Evolutionary conservation across 2,113 vertebrate species (phyloP), one percentile per base, ranked within the genome.

Genomic region (Otus sunia): DNA sequence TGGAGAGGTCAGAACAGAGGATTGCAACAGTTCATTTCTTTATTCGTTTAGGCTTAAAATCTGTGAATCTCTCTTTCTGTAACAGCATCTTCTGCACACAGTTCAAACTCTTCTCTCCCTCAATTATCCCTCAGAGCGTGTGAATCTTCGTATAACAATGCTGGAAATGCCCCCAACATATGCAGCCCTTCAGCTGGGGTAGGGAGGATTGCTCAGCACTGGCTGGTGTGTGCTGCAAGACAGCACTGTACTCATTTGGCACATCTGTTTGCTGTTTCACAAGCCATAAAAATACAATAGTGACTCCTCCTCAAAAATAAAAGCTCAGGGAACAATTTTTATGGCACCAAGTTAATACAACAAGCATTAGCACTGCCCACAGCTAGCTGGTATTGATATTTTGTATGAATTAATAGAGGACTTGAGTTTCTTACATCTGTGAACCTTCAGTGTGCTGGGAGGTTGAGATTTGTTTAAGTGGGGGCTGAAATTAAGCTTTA

Each of bases 261-360:
- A 76, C 53, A 72, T 71, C 52, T 47, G 36, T 67, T 83, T 55
- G n/a, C 34, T 73, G 30, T 69, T 83, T 80, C 39, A 45, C 55
- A 68, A 47, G 30, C 19, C 68, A 26, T 39, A 64, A 89, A 63
- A 90, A 64, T 11, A 37, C n/a, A 79, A 7, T 27, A 3, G 25
- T 47, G 15, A 73, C 26, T 52, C 34, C 13, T 77, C 43, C 52
- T 63, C 29, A 69, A 71, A 84, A 69, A 56, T 7, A 84, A 59
- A 80, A 82, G 6, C 9, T 39, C 8, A 36, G 8, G 10, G 30
- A 78, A 52, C 5, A 27, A 37, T 30, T 74, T 66, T 84, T 32
- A 47, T 11, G 58, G 14, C 30, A 39, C 7, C 0, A 0, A 55
- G 29, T 63, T n/a, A 81, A 58, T 34, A 43, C 11, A 64, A 13